Percentiles rank a stretch among this genome's conserved stretches.
phyloP scores from a whole-genome alignment of 1,140 invertebrate genomes.

The Bombus pascuorum region DNA sequence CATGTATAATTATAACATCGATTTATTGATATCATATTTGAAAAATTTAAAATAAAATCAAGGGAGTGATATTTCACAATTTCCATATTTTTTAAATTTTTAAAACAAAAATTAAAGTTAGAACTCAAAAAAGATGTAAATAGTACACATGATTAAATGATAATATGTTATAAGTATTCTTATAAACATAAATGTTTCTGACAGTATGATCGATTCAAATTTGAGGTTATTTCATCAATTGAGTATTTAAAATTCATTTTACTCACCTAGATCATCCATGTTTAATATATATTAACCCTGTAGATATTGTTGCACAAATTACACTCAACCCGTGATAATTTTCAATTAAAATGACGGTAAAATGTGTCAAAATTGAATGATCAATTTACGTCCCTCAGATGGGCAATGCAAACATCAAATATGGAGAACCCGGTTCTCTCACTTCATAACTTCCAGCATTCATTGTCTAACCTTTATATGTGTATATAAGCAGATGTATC shows the following conservation, averaged over 20 bases:
- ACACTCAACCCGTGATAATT: constrained; percentile 9
- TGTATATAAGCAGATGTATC: background rate
- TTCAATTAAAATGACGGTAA: background rate
- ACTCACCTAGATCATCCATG: constrained; percentile 76
- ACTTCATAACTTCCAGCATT: background rate
- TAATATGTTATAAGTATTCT: background rate
- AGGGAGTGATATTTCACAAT: background rate
- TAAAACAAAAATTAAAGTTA: background rate
- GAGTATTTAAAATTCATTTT: background rate
- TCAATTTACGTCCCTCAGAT: constrained; percentile 1
- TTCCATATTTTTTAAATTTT: background rate
- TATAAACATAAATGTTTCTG: background rate
- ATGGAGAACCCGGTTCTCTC: constrained; percentile 62
- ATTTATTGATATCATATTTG: background rate
- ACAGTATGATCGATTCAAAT: constrained; percentile 6
- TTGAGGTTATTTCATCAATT: constrained; percentile 60
- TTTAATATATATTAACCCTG: constrained; percentile 12
- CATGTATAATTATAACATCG: background rate
- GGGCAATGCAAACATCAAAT: constrained; percentile 61
- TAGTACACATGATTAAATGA: background rate
- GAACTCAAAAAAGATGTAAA: background rate
- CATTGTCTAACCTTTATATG: constrained; percentile 22
- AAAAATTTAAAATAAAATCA: background rate
- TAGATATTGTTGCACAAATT: constrained; percentile 12
- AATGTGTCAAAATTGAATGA: constrained; percentile 7